Conservation (phyloP, 2,888 invertebrate species). For the Thereva unica region DNA sequence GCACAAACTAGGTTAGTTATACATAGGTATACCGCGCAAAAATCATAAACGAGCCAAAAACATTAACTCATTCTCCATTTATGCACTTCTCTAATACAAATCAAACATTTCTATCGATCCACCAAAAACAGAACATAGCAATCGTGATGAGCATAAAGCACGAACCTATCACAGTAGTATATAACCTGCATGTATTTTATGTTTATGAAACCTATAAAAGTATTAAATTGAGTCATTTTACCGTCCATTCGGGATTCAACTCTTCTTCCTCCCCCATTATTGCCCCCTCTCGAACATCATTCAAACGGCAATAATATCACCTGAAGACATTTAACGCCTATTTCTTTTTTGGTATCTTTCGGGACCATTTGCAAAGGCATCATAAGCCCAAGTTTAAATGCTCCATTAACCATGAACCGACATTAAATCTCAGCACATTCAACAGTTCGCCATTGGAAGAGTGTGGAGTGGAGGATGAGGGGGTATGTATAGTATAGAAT, state of each 20-base stretch:
- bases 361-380: neutral
- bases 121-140: conserved; percentile 11
- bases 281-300: neutral
- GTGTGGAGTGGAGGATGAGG: conserved; percentile 2
- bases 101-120: conserved; percentile 4
- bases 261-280: neutral
- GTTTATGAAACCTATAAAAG: neutral
- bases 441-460: neutral
- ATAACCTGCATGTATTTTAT: conserved; percentile 23
- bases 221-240: conserved; percentile 32
- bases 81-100: conserved; percentile 14
- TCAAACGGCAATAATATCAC: conserved; percentile 21
- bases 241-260: conserved; percentile 7
- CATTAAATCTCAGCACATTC: conserved; percentile 17
- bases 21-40: neutral
- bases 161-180: conserved; percentile 31
- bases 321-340: conserved; percentile 30
- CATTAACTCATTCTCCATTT: conserved; percentile 14
- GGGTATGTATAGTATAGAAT: neutral
- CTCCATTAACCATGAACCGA: conserved; percentile 33
- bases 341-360: conserved; percentile 18
- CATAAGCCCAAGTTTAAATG: conserved; percentile 25
- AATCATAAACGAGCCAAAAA: conserved; percentile 12
- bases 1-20: conserved; percentile 26
- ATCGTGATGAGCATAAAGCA: conserved; percentile 35